Conservation (phyloP, 2,113 vertebrate species). For the Apodemus speciosus region DNA sequence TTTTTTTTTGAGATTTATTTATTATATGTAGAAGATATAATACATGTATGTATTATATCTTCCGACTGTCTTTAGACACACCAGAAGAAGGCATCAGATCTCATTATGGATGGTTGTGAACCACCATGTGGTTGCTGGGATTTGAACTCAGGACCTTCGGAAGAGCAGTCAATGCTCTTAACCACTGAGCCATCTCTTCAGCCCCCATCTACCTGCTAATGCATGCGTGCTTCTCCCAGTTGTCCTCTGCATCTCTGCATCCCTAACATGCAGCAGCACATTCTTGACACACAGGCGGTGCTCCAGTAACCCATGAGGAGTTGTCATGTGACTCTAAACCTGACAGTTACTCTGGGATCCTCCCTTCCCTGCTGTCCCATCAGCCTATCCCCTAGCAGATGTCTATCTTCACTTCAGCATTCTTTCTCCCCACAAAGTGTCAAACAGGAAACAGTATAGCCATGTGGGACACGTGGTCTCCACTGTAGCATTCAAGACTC, state of each 20-base stretch:
- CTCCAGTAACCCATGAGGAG: not conserved
- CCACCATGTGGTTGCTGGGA: too few species aligned
- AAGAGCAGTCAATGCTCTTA: too few species aligned
- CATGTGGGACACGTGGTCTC: not conserved
- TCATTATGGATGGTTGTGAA: too few species aligned
- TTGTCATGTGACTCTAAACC: not conserved
- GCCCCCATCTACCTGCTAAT: not conserved
- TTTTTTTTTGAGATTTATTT: too few species aligned
- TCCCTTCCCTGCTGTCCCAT: not conserved
- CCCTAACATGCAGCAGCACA: not conserved
- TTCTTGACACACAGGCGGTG: not conserved
- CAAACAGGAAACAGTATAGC: not conserved
- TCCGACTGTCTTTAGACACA: too few species aligned
- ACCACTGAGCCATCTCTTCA: too few species aligned
- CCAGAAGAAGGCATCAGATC: too few species aligned
- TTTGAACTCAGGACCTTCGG: too few species aligned
- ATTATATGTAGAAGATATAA: too few species aligned
- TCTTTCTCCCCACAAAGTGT: not conserved
- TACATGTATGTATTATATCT: too few species aligned
- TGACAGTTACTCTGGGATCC: not conserved
- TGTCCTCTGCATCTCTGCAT: not conserved
- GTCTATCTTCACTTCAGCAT: not conserved
- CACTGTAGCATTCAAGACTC: not conserved
- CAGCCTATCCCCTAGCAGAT: not conserved
- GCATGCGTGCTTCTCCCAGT: not conserved